Conservation (phyloP, 2,888 invertebrate species). For the Drosophila ustulata region DNA sequence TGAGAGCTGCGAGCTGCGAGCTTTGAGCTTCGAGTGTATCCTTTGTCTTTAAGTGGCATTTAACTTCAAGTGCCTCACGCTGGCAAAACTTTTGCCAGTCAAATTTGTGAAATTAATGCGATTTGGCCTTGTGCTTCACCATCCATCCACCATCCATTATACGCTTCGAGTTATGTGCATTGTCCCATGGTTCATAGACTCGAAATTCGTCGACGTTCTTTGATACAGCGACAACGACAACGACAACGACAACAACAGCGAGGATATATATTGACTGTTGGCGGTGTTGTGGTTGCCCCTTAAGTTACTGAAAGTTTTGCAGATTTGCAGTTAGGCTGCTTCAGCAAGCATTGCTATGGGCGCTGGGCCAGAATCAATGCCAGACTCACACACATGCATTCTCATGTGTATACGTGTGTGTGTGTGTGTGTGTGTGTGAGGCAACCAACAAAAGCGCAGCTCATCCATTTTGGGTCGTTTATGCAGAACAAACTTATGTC, state of each 20-base stretch:
- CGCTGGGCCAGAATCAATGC: slow-evolving; percentile 36
- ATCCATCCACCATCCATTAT: slow-evolving; percentile 18
- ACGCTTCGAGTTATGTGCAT: slow-evolving; percentile 31
- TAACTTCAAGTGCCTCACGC: slow-evolving; percentile 71
- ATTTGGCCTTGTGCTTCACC: slow-evolving; percentile 49
- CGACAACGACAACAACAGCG: background rate
- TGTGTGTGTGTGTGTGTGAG: slow-evolving; percentile 10
- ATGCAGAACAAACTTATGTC: slow-evolving; percentile 75
- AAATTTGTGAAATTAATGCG: slow-evolving; percentile 80
- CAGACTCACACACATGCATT: slow-evolving; percentile 14
- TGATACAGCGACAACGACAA: background rate
- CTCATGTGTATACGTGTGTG: background rate
- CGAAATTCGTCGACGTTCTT: slow-evolving; percentile 8
- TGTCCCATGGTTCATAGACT: slow-evolving; percentile 28
- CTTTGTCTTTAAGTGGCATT: slow-evolving; percentile 77
- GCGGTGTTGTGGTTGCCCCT: slow-evolving; percentile 66
- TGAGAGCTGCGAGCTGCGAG: background rate
- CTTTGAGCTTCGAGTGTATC: slow-evolving; percentile 43
- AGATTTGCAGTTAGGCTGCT: slow-evolving; percentile 56
- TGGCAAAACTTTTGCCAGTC: slow-evolving; percentile 70
- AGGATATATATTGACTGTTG: slow-evolving; percentile 61
- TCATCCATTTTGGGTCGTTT: slow-evolving; percentile 66
- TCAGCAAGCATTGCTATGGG: slow-evolving; percentile 51
- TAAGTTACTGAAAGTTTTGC: slow-evolving; percentile 62
- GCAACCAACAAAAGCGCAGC: slow-evolving; percentile 47